A percentile compares a stretch with the other conserved stretches of the same genome.
phyloP scores from a whole-genome alignment of 2,888 invertebrate species.

The Drosophila setosimentum region DNA sequence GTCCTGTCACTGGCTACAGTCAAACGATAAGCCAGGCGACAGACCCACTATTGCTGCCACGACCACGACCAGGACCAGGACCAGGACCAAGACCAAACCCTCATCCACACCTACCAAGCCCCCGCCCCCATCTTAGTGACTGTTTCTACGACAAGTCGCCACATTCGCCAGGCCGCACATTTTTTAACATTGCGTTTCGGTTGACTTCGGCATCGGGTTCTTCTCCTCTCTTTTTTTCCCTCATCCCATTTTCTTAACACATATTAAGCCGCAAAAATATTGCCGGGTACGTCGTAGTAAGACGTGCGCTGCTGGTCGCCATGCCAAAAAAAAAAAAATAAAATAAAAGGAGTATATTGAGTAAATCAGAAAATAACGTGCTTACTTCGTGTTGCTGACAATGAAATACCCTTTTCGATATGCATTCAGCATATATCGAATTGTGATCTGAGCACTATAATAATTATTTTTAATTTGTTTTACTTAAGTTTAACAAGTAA shows the following conservation, averaged over 20 bases:
- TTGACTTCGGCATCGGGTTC: constrained; percentile 43
- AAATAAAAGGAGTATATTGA: constrained; percentile 5
- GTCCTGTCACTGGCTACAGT: constrained; percentile 81
- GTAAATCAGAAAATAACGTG: neutral
- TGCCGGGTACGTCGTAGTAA: constrained; percentile 47
- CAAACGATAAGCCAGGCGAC: constrained; percentile 68
- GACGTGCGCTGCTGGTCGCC: constrained; percentile 27
- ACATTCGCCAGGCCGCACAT: constrained; percentile 28
- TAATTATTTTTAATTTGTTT: neutral
- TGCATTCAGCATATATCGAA: neutral
- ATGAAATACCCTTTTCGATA: neutral
- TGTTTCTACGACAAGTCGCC: constrained; percentile 28
- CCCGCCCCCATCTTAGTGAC: constrained; percentile 13
- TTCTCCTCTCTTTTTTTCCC: constrained; percentile 15
- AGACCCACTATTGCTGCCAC: constrained; percentile 11
- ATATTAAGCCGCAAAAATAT: constrained; percentile 81
- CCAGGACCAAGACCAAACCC: neutral
- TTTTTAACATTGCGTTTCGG: constrained; percentile 53
- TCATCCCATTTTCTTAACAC: constrained; percentile 56
- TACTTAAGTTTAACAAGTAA: neutral
- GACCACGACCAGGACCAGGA: neutral
- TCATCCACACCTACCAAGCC: neutral
- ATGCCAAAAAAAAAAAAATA: constrained; percentile 27
- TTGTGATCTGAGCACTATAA: neutral
- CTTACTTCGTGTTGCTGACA: neutral